phyloP scores from a whole-genome alignment of 2,113 vertebrate species.

The Puntigrus tetrazona region DNA sequence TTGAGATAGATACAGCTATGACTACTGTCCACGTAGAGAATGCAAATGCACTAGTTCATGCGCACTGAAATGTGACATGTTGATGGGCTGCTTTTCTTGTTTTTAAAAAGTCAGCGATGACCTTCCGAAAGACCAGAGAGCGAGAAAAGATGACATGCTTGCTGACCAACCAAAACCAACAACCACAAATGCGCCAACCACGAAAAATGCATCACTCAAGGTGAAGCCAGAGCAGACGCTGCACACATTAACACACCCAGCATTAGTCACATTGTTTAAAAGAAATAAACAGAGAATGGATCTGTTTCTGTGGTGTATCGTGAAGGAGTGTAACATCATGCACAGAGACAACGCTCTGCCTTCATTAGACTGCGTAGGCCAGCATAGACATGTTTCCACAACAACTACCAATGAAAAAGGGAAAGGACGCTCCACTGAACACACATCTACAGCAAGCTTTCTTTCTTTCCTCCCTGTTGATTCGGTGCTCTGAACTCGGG shows the following conservation, averaged over 20 bases:
- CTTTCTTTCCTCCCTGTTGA: slow-evolving; percentile 35
- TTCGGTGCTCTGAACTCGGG: slow-evolving; percentile 33
- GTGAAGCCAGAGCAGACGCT: not conserved
- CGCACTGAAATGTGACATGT: not conserved
- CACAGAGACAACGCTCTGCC: not conserved
- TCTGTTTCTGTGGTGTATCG: not conserved
- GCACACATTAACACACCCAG: slow-evolving; percentile 5
- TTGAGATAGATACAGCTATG: not conserved
- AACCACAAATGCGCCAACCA: not conserved
- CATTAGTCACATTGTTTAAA: not conserved
- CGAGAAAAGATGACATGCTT: slow-evolving; percentile 24
- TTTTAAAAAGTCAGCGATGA: slow-evolving; percentile 11
- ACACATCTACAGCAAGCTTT: slow-evolving; percentile 41
- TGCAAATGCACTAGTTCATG: slow-evolving; percentile 25
- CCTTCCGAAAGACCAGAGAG: slow-evolving; percentile 11
- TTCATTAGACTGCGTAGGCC: slow-evolving; percentile 32
- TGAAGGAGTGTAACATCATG: not conserved
- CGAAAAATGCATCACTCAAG: not conserved
- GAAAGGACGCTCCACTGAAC: slow-evolving; percentile 36
- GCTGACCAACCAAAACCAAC: slow-evolving; percentile 33
- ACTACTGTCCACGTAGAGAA: slow-evolving; percentile 40
- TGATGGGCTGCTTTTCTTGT: slow-evolving; percentile 33
- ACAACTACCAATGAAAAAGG: slow-evolving; percentile 45
- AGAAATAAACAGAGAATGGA: not conserved
- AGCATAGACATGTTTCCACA: slow-evolving; percentile 44